These are phyloP conservation scores for Xenopus petersii DNA, from an alignment of 2,797 vertebrate species.

Conservation along the genomic window DNA sequence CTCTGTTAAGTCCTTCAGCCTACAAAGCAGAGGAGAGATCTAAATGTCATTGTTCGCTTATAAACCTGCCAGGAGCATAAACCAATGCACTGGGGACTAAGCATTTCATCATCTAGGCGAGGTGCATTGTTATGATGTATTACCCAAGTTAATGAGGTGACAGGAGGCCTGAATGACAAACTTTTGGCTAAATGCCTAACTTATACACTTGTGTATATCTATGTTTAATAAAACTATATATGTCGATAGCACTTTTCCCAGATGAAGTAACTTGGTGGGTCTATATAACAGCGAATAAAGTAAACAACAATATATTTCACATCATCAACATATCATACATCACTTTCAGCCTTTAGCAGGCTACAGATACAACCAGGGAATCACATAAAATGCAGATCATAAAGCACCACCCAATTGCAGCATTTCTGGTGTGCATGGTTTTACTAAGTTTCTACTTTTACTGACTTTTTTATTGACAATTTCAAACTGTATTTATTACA, in stretches of 20 bases:
- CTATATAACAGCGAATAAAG: background rate
- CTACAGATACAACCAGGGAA: background rate
- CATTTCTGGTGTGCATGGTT: background rate
- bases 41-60: background rate
- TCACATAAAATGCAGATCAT: background rate
- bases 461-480: no score
- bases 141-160: conserved; percentile 26
- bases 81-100: background rate
- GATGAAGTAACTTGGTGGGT: conserved; percentile 10
- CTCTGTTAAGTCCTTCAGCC: background rate
- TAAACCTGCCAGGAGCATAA: conserved; percentile 12
- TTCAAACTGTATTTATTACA: no score
- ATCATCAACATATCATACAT: conserved; percentile 5
- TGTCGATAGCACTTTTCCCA: background rate
- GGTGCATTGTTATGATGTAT: conserved; percentile 23
- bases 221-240: background rate
- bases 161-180: background rate
- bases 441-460: background rate
- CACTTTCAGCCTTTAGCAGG: background rate
- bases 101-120: conserved; percentile 10
- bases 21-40: background rate
- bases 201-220: background rate
- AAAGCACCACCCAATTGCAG: background rate
- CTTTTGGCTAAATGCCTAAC: background rate
- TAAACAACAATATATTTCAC: conserved; percentile 9